A percentile compares a stretch with the other conserved stretches of the same genome.
phyloP scores from a whole-genome alignment of 2,888 invertebrate genomes.

The Tolmerus cingulatus region DNA sequence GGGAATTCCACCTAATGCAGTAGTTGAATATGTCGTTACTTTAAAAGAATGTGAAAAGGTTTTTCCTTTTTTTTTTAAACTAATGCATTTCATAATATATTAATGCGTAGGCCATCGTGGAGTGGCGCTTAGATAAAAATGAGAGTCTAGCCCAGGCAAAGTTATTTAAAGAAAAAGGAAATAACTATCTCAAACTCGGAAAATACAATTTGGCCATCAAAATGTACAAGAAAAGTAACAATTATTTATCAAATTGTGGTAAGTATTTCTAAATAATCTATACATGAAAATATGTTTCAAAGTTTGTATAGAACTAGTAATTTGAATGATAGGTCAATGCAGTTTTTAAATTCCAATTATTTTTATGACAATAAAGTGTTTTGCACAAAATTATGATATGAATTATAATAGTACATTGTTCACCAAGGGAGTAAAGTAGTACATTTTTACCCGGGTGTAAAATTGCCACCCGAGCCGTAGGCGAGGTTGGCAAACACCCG shows the following conservation, averaged over 20 bases:
- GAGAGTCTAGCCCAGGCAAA: conserved; percentile 85
- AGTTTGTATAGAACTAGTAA: too few relatives aligned
- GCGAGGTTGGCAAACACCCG: too few relatives aligned
- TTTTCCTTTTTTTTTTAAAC: not conserved
- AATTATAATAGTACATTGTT: too few relatives aligned
- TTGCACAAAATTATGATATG: too few relatives aligned
- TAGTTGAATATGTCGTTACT: not conserved
- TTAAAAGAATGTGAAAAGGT: not conserved
- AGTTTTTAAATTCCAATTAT: too few relatives aligned
- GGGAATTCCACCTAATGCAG: not conserved
- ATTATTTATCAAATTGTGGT: conserved; percentile 54
- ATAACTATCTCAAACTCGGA: conserved; percentile 82
- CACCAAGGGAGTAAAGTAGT: too few relatives aligned
- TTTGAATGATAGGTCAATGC: too few relatives aligned
- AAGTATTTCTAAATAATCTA: conserved; percentile 29
- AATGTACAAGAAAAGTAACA: conserved; percentile 81
- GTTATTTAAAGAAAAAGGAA: conserved; percentile 89
- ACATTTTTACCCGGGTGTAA: too few relatives aligned
- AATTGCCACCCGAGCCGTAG: too few relatives aligned
- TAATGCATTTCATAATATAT: not conserved
- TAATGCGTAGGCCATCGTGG: conserved; percentile 71
- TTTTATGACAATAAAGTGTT: too few relatives aligned
- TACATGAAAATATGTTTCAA: too few relatives aligned
- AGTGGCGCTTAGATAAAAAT: conserved; percentile 80
- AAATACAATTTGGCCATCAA: conserved; percentile 82